These are phyloP conservation scores for Gorsachius magnificus DNA, from an alignment of 2,797 vertebrate genomes.

Conservation along the genomic window DNA sequence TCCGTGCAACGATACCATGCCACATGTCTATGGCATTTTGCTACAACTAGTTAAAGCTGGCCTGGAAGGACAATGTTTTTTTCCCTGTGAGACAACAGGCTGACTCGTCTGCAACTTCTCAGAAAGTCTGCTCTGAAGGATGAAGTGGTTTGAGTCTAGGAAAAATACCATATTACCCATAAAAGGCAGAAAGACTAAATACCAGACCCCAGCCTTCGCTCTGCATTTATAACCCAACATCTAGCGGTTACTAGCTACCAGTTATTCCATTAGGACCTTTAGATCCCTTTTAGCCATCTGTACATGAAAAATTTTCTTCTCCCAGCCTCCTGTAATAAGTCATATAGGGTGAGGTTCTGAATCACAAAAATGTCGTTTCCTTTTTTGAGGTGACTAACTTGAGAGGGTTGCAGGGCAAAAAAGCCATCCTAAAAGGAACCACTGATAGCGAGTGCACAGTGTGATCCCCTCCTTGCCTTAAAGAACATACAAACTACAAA, in stretches of 20 bases:
- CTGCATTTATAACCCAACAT: not conserved
- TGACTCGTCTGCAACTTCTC: not conserved
- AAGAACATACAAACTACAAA: not conserved
- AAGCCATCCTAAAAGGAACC: not conserved
- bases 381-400: not conserved
- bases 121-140: not conserved
- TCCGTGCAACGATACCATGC: not conserved
- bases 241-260: not conserved
- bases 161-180: not conserved
- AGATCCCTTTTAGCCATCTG: not conserved
- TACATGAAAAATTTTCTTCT: not conserved
- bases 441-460: rapidly evolving
- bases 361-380: not conserved
- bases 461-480: not conserved
- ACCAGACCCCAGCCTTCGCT: not conserved
- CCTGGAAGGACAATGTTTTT: not conserved
- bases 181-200: not conserved
- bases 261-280: not conserved
- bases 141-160: not conserved
- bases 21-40: not conserved
- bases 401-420: not conserved
- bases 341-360: not conserved
- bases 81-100: not conserved
- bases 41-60: not conserved
- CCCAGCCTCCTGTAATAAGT: not conserved